phyloP scores from a whole-genome alignment of 2,797 vertebrate genomes.

The Melanogrammus aeglefinus region DNA sequence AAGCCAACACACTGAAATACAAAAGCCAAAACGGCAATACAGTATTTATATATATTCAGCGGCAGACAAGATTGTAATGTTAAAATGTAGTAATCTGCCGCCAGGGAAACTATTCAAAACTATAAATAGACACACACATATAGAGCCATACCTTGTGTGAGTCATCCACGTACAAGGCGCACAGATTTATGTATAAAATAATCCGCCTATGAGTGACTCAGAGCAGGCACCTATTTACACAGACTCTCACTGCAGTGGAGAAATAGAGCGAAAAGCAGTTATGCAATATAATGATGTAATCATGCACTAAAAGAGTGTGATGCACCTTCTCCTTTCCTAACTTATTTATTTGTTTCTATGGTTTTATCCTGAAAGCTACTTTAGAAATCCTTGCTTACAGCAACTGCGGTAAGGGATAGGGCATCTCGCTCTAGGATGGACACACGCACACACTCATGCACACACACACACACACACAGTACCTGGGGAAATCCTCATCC shows the following conservation, averaged over 20 bases:
- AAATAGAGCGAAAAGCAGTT: neutral
- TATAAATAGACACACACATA: neutral
- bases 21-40: neutral
- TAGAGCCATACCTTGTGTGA: neutral
- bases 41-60: neutral
- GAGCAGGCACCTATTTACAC: neutral
- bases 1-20: neutral
- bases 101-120: neutral
- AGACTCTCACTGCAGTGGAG: neutral
- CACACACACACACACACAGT: conserved; percentile 17
- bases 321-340: neutral
- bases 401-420: too few relatives aligned
- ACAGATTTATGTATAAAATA: neutral
- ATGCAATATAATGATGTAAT: neutral
- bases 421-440: neutral
- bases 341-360: neutral
- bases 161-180: neutral
- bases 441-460: conserved; percentile 9
- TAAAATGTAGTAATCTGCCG: neutral
- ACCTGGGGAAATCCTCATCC: conserved; percentile 91
- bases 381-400: neutral
- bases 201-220: neutral
- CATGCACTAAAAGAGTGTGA: neutral
- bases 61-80: neutral
- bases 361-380: neutral